These are phyloP conservation scores for Lysandra bellargus DNA, from an alignment of 2,888 invertebrate species.

Conservation along the genomic window DNA sequence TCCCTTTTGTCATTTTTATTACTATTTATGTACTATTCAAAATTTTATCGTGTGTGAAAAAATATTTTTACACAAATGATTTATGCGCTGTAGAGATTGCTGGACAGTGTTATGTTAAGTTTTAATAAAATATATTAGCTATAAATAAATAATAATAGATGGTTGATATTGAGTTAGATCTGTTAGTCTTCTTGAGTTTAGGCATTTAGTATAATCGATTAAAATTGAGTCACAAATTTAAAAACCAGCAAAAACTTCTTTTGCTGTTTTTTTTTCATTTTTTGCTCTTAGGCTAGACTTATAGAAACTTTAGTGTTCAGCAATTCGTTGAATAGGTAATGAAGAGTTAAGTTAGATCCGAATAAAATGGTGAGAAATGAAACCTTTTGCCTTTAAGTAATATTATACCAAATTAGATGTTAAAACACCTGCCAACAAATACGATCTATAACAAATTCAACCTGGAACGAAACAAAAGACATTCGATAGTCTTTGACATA, in stretches of 20 bases:
- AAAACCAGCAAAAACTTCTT: too few species aligned
- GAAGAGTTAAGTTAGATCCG: too few species aligned
- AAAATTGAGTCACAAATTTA: too few species aligned
- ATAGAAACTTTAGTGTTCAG: too few species aligned
- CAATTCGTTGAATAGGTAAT: too few species aligned
- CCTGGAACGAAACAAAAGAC: background rate
- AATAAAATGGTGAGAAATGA: background rate
- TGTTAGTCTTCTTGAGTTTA: too few species aligned
- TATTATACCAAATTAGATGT: background rate
- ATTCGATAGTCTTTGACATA: background rate
- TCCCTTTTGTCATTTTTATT: slow-evolving; percentile 84
- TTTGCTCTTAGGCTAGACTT: too few species aligned
- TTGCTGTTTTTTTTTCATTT: too few species aligned
- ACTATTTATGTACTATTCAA: background rate
- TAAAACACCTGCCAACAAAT: background rate
- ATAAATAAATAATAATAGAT: too few species aligned
- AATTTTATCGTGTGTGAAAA: background rate
- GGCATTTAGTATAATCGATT: too few species aligned
- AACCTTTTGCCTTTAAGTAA: background rate
- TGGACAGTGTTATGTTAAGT: background rate
- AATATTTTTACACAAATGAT: background rate
- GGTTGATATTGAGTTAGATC: too few species aligned
- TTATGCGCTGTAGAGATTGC: background rate
- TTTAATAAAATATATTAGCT: too few species aligned
- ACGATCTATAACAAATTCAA: background rate